Evolutionary conservation across 2,113 vertebrate genomes (phyloP).

Genomic region (Crotalus helleri): DNA sequence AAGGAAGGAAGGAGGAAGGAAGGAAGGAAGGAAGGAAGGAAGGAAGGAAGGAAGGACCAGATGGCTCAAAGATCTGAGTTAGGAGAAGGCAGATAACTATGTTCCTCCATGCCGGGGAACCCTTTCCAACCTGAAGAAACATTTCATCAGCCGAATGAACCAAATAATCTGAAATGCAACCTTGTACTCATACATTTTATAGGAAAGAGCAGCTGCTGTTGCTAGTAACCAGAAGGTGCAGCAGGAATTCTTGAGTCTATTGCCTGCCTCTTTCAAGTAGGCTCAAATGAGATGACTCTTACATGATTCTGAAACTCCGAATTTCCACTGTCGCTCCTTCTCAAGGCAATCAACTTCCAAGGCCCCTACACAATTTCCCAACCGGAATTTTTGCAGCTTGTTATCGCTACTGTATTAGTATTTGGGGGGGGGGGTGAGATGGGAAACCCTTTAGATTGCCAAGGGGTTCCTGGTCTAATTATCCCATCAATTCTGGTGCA

Average conservation of each 20-base stretch:
- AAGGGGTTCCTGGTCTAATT: not conserved
- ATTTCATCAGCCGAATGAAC: not conserved
- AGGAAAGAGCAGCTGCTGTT: not conserved
- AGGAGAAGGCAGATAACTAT: not conserved
- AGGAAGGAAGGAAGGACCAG: not conserved
- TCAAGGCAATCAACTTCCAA: not conserved
- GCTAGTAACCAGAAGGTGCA: not conserved
- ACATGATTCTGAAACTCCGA: not conserved
- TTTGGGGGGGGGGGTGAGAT: not conserved
- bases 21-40: too few species aligned
- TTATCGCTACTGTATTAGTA: not conserved
- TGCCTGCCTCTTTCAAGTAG: not conserved
- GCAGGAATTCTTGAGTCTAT: accelerated
- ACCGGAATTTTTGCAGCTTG: not conserved
- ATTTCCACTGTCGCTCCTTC: not conserved
- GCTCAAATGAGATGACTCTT: not conserved
- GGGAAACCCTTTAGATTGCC: not conserved
- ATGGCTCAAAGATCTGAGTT: not conserved
- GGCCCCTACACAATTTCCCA: not conserved
- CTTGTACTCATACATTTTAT: not conserved
- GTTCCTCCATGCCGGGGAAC: not conserved
- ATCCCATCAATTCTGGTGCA: not conserved
- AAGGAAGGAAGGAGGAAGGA: too few species aligned
- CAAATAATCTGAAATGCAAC: not conserved
- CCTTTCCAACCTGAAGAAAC: not conserved